Base-by-base conservation (phyloP, 2,888 invertebrate species). In the Eremobia ochroleuca region DNA sequence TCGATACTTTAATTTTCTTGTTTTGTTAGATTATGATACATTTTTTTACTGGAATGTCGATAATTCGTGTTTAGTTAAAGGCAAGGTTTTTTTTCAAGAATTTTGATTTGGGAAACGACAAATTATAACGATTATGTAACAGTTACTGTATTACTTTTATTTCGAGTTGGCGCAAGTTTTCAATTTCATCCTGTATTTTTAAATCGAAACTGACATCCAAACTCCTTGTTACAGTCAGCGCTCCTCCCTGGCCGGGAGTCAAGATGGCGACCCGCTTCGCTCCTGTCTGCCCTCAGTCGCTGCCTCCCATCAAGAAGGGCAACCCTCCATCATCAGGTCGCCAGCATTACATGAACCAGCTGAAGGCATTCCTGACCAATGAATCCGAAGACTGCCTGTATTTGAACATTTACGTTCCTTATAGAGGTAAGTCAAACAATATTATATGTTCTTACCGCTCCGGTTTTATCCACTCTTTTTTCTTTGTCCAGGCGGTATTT, bases 331-430 rank as follows among this genome's bases (percentile, higher is more conserved):
- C 97, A 1, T 95, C 97, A 81, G 98, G 97, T n/a, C 97, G 98
- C 61, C 97, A 97, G 91, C 97, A 97, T 87, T 98, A 98, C 93
- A 97, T 99, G 89, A 97, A 97, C 88, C 97, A 98, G 84, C 96
- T 99, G 84, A 96, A 98, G 88, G 97, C 98, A 4, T 98, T 98
- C 95, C 94, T 98, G 73, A 95, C 94, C 85, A 97, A 97, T 76
- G 98, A 98, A 92, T 98, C 97, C 71, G 98, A 98, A 95, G 99
- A 99, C 93, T 99, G 99, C 91, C 97, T 99, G 74, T 99, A 98
- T 93, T 97, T 99, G 91, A 99, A 99, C 95, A 98, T 99, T 83
- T 99, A 99, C 94, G 98, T 98, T 52, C 99, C 99, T 1, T 98
- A 98, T 83, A 97, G 97, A 96, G 98, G 99, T 99, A 95, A 97